Conservation (phyloP, 35 echinoderm and acorn worm genomes). For the Lytechinus pictus region DNA sequence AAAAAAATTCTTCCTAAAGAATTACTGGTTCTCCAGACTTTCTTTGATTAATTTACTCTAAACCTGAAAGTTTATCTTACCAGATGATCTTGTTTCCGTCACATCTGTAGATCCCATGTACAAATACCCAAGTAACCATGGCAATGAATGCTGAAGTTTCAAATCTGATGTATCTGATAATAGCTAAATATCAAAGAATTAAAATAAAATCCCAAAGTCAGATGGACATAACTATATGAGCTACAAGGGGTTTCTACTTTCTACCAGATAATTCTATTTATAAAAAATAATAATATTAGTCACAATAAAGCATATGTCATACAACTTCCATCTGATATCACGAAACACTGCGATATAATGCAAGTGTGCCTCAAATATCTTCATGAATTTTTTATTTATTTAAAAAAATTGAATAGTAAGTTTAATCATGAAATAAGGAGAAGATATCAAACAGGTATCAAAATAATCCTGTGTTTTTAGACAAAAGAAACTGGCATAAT, state of each 20-base stretch:
- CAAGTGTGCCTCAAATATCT: not conserved
- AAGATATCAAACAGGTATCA: not conserved
- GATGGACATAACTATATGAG: not conserved
- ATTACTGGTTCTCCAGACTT: too few species aligned
- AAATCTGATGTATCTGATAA: not conserved
- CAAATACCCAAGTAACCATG: slow-evolving; percentile 45
- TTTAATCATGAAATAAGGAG: not conserved
- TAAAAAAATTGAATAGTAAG: not conserved
- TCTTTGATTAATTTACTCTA: too few species aligned
- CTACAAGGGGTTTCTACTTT: too few species aligned
- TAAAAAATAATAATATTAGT: not conserved
- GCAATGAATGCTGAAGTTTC: slow-evolving; percentile 20
- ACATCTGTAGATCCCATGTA: slow-evolving; percentile 25
- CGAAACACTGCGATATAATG: not conserved
- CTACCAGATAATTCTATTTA: too few species aligned
- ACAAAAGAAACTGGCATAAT: not conserved
- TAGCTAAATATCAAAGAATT: not conserved
- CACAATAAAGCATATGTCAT: not conserved
- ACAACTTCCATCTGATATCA: not conserved
- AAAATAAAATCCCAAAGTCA: not conserved
- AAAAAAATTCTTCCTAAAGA: too few species aligned
- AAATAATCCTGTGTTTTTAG: not conserved
- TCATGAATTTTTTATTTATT: not conserved
- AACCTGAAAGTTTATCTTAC: not conserved
- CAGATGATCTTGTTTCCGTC: slow-evolving; percentile 8